phyloP scores from a whole-genome alignment of 2,888 invertebrate genomes.

The Podotricha telesiphe region DNA sequence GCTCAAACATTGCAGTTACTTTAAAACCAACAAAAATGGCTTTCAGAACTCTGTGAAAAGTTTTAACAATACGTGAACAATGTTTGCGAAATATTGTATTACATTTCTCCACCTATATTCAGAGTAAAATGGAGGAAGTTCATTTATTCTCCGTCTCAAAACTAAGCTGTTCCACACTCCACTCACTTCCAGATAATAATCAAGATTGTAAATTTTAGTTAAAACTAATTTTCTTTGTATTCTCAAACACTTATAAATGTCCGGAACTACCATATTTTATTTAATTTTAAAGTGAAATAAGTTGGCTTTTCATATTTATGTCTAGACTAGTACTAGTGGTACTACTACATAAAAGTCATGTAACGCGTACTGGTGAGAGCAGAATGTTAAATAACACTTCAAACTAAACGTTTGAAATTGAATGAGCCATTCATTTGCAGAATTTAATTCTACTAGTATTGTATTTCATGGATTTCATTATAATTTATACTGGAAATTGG shows the following conservation, averaged over 20 bases:
- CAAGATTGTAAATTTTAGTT: conserved; percentile 42
- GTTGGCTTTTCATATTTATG: neutral
- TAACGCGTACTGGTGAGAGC: no score
- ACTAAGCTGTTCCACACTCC: conserved; percentile 42
- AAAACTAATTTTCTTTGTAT: conserved; percentile 41
- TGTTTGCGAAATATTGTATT: conserved; percentile 40
- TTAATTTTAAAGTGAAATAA: neutral
- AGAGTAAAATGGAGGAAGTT: conserved; percentile 41
- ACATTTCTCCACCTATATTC: conserved; percentile 39
- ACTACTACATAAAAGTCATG: neutral
- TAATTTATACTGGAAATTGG: no score
- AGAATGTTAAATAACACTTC: neutral
- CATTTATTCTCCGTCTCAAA: conserved; percentile 43
- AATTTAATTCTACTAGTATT: no score
- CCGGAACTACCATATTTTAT: conserved; percentile 6
- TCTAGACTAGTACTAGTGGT: neutral
- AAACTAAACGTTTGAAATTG: no score
- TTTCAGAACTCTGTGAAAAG: conserved; percentile 31
- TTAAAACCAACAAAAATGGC: conserved; percentile 40
- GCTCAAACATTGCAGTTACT: conserved; percentile 49
- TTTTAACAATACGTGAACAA: conserved; percentile 36
- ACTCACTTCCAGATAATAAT: conserved; percentile 44
- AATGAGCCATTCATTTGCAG: no score
- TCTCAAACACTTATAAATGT: conserved; percentile 28
- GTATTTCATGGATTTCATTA: no score